Conservation (phyloP, 2,888 invertebrate genomes). For the Lypha dubia region DNA sequence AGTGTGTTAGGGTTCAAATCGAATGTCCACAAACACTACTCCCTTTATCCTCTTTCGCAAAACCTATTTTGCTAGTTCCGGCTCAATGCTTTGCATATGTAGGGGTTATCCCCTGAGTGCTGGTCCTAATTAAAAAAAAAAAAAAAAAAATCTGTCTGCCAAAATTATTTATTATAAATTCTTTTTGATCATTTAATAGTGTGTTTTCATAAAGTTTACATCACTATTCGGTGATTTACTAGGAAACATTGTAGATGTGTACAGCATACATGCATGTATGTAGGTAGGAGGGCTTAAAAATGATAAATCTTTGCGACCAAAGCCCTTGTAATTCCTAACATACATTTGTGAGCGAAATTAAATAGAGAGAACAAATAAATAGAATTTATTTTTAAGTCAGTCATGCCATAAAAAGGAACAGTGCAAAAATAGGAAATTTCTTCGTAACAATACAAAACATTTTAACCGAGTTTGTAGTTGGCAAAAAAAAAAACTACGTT, state of each 20-base stretch:
- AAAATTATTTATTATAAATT: too few relatives aligned
- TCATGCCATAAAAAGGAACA: slow-evolving; percentile 55
- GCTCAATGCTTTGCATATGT: too few relatives aligned
- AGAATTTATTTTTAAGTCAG: slow-evolving; percentile 33
- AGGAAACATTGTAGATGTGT: neutral
- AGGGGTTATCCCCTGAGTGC: too few relatives aligned
- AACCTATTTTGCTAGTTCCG: too few relatives aligned
- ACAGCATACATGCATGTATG: neutral
- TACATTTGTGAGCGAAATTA: slow-evolving; percentile 5
- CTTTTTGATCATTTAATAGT: too few relatives aligned
- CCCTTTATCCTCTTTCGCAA: too few relatives aligned
- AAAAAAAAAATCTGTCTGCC: too few relatives aligned
- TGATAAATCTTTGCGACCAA: slow-evolving; percentile 24
- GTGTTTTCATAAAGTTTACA: too few relatives aligned
- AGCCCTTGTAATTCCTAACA: slow-evolving; percentile 34
- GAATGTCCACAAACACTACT: too few relatives aligned
- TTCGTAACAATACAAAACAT: slow-evolving; percentile 11
- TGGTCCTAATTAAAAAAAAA: too few relatives aligned
- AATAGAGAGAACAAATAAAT: neutral
- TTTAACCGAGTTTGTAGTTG: slow-evolving; percentile 23
- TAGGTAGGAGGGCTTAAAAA: neutral
- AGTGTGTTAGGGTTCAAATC: too few relatives aligned
- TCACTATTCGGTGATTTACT: too few relatives aligned
- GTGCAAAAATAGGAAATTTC: slow-evolving; percentile 9
- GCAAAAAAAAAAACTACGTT: neutral